Evolutionary conservation across 2,113 vertebrate species (phyloP), one percentile per base, ranked within the genome.

Genomic region (Pyxicephalus adspersus): DNA sequence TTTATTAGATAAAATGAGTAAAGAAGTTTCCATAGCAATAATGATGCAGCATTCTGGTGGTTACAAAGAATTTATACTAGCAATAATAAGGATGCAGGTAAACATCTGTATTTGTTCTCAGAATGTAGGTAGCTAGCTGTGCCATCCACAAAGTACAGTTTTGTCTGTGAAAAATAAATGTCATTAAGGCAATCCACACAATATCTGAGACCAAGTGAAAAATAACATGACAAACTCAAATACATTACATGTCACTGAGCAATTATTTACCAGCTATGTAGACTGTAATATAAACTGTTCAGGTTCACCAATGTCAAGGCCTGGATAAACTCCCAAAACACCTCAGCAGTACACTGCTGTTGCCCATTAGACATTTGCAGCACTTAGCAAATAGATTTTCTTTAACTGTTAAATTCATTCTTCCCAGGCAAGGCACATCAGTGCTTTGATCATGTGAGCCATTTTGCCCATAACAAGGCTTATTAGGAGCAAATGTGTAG

Each of bases 401-500:
- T 20, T 77, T 9, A 76, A 18, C 52, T 17, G 50, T n/a, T 54
- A 55, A 34, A 78, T 66, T 34, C 64, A 18, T 38, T 66, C 26
- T 15, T 22, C 76, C 67, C 52, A 28, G 29, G 64, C 54, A 79
- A 64, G 29, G 18, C 65, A 68, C 45, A 64, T 28, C 20, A 45
- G 20, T 73, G 79, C 58, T 73, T 64, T 73, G 38, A 73, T 73
- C 64, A 68, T 73, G 18, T 23, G n/a, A 65, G 60, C 28, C 68
- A 73, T 54, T 73, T 68, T 64, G 51, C 55, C 64, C 28, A 50
- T 73, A 72, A 73, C 79, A 64, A 64, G 79, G 60, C 68, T 73
- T 51, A 81, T 81, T 81, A 73, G 52, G 16, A 65, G 58, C 25
- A 25, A 74, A 60, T 73, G 22, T 73, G 50, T 34, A 73, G 79